phyloP scores from a whole-genome alignment of 2,797 vertebrate genomes.

The Galagoides demidoff region DNA sequence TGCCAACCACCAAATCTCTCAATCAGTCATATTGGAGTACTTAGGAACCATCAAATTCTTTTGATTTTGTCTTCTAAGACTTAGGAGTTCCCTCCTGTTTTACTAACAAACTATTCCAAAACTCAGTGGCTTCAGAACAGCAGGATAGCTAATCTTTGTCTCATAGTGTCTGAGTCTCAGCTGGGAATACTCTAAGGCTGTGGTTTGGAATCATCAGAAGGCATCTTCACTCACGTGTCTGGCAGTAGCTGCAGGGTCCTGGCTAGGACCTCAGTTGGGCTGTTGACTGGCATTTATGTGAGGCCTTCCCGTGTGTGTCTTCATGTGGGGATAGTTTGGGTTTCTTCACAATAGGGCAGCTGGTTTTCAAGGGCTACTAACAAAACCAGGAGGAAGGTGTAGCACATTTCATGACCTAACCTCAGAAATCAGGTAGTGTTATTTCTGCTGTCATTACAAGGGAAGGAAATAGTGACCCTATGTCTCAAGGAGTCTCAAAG shows the following conservation, averaged over 20 bases:
- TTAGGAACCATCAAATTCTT: constrained; percentile 26
- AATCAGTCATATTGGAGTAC: background rate
- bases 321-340: background rate
- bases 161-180: background rate
- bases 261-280: background rate
- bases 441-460: background rate
- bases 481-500: background rate
- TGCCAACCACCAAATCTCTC: background rate
- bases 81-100: background rate
- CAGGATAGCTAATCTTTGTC: background rate
- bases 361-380: background rate
- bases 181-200: background rate
- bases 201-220: background rate
- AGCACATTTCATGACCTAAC: background rate
- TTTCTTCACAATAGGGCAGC: background rate
- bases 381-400: background rate
- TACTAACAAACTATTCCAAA: background rate
- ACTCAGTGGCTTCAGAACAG: background rate
- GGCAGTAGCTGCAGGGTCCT: background rate
- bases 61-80: background rate
- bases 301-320: background rate
- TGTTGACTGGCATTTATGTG: background rate
- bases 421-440: background rate
- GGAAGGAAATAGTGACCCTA: background rate
- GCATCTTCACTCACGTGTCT: background rate